Conservation (phyloP, 2,888 invertebrate species). For the Xylophagus ater region DNA sequence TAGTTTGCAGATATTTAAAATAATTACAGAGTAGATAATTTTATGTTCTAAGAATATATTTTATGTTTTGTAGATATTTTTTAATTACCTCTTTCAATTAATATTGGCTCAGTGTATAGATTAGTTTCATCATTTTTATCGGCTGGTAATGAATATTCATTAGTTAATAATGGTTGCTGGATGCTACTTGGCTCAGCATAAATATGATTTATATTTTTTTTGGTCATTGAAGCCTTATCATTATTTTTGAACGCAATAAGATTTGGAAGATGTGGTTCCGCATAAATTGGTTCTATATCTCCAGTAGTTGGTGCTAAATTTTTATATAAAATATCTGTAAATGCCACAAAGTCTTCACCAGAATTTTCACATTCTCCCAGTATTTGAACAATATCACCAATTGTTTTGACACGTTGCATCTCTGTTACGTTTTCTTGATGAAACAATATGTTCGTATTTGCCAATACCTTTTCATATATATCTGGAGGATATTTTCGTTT, state of each 20-base stretch:
- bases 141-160: constrained; percentile 30
- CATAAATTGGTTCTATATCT: constrained; percentile 26
- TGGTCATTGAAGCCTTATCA: constrained; percentile 1
- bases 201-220: constrained; percentile 26
- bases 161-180: constrained; percentile 28
- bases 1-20: not conserved
- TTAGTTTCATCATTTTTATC: constrained; percentile 25
- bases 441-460: constrained; percentile 24
- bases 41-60: not conserved
- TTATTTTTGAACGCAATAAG: constrained; percentile 12
- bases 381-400: constrained; percentile 27
- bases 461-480: constrained; percentile 25
- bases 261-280: constrained; percentile 23
- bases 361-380: constrained; percentile 24
- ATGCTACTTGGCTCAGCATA: constrained; percentile 31
- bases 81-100: constrained; percentile 28
- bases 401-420: constrained; percentile 26
- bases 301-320: constrained; percentile 25
- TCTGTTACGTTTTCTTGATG: constrained; percentile 23
- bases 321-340: constrained; percentile 27
- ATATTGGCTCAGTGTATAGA: constrained; percentile 31
- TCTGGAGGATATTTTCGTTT: constrained; percentile 27
- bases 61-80: not conserved
- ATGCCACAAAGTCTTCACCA: constrained; percentile 27
- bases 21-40: too few relatives aligned